Base-by-base conservation (phyloP, 2,888 invertebrate genomes). In the Rhopalosiphum nymphaeae region DNA sequence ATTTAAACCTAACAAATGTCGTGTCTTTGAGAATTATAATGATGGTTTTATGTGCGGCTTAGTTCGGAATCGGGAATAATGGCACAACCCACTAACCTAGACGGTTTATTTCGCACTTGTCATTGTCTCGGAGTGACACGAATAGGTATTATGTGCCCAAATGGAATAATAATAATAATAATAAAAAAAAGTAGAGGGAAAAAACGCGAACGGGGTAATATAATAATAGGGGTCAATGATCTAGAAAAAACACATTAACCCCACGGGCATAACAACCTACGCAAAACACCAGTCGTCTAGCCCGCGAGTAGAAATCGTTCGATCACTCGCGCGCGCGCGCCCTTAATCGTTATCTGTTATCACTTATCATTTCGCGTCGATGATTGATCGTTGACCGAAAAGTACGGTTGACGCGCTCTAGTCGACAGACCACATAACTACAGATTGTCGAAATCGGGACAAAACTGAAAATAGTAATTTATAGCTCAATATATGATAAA, bases 141-240 rank as follows among this genome's bases (percentile, higher is more conserved):
- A n/a, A 16, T 36, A 67, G 36, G n/a, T 36, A 67, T 67, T 36
- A 36, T 67, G 36, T 36, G 67, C 5, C 16, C 36, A 36, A 67
- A 67, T 67, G 67, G 67, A 67, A 67, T 67, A 67, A 36, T 16
- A 67, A 29, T 26, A 11, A 44, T 78, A 78, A 78, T 78, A 78
- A 78, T 78, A 44, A 16, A 46, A 44, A 44, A 84, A 44, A 1
- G 29, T 11, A 5, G 26, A 26, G 42, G 26, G 29, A 29, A 44
- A 42, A 44, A 29, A 46, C 85, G 85, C 10, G 11, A 29, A 11
- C 85, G 44, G 29, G 85, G 85, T 44, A 26, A 29, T 86, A 29
- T 26, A 86, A 86, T 44, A 86, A 87, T 46, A 49, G 49, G 46
- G 87, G 87, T 87, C 87, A 87, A 87, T n/a, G 87, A 26, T 87